These are phyloP conservation scores for Premnoplex brunnescens DNA, from an alignment of 2,797 vertebrate genomes.

Conservation along the genomic window DNA sequence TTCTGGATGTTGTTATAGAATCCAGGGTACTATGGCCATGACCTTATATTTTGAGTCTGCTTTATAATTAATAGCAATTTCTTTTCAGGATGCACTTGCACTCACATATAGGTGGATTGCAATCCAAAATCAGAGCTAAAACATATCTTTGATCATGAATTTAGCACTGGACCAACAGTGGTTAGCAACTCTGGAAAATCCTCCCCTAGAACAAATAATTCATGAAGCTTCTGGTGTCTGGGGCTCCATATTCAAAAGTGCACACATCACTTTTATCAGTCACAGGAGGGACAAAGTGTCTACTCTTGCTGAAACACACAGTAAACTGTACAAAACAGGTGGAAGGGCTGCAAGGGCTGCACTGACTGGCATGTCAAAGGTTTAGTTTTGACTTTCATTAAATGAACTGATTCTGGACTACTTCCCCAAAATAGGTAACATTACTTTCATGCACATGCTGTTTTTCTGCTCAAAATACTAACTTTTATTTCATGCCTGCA, in stretches of 20 bases:
- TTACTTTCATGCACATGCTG: background rate
- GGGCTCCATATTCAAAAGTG: background rate
- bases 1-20: background rate
- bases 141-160: background rate
- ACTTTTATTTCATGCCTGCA: background rate
- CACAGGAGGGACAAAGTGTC: background rate
- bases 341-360: background rate
- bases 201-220: background rate
- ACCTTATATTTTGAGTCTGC: background rate
- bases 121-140: background rate
- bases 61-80: background rate
- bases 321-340: background rate
- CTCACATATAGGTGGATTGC: no score
- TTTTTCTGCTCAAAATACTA: background rate
- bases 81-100: background rate
- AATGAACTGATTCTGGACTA: background rate
- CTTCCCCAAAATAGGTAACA: background rate
- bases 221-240: background rate
- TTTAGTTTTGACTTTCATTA: background rate
- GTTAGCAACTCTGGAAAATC: background rate
- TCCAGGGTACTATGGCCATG: background rate
- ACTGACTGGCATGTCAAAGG: background rate
- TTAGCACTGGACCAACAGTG: background rate
- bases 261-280: background rate
- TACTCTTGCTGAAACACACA: background rate